phyloP scores from a whole-genome alignment of 2,797 vertebrate species.

The Acanthurus tractus region DNA sequence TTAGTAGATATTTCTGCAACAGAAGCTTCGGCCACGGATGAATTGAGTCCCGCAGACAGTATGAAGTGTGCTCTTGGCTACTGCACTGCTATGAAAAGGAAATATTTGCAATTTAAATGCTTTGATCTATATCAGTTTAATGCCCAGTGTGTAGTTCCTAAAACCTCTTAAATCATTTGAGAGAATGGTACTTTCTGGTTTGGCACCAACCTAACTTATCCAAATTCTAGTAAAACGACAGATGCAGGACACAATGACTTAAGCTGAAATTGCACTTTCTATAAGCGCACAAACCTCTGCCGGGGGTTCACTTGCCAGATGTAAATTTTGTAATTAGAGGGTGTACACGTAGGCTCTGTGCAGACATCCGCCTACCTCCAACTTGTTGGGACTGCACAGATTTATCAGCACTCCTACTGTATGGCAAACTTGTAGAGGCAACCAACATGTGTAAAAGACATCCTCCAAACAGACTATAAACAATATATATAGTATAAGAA shows the following conservation, averaged over 20 bases:
- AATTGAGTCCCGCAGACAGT: conserved; percentile 8
- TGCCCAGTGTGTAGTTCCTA: conserved; percentile 1
- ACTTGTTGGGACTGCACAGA: too few species aligned
- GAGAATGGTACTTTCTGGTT: not conserved
- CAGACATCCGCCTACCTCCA: too few species aligned
- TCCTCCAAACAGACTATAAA: too few species aligned
- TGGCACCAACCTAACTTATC: not conserved
- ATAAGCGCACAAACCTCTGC: not conserved
- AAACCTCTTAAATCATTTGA: not conserved
- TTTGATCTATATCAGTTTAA: conserved; percentile 17
- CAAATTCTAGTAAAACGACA: not conserved
- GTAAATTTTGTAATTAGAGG: too few species aligned
- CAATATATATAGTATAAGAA: too few species aligned
- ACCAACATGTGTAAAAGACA: too few species aligned
- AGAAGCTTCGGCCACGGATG: not conserved
- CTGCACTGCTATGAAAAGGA: conserved; percentile 15
- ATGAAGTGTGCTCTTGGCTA: conserved; percentile 7
- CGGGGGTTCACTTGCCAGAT: not conserved
- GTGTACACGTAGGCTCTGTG: too few species aligned
- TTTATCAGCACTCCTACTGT: too few species aligned
- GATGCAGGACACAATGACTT: conserved; percentile 3
- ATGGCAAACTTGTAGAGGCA: too few species aligned
- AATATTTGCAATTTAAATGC: conserved; percentile 34
- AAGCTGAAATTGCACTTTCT: not conserved
- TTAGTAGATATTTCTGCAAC: conserved; percentile 1